These are phyloP conservation scores for Flexamia atlantica DNA, from an alignment of 2,888 invertebrate species.

Conservation along the genomic window DNA sequence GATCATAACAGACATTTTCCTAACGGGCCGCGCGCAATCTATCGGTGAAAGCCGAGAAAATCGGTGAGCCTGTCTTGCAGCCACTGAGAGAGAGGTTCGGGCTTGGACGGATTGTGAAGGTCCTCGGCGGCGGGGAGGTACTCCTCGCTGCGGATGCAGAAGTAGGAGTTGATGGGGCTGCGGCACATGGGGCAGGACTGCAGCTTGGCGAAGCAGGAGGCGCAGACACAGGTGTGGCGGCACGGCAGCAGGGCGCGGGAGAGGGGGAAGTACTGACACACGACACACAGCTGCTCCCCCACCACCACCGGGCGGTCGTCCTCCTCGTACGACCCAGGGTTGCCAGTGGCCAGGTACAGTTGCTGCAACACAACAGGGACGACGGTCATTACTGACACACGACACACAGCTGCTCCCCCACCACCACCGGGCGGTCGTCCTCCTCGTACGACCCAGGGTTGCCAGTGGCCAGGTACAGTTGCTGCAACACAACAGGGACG, in stretches of 20 bases:
- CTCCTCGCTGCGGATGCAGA: conserved; percentile 88
- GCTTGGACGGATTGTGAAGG: conserved; percentile 73
- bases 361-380: conserved; percentile 81
- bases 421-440: conserved; percentile 70
- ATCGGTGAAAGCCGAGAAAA: conserved; percentile 84
- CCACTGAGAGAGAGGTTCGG: conserved; percentile 74
- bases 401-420: conserved; percentile 84
- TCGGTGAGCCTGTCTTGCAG: conserved; percentile 84
- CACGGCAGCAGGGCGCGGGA: conserved; percentile 90
- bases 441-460: conserved; percentile 79
- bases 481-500: conserved; percentile 81
- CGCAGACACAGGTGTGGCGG: conserved; percentile 91
- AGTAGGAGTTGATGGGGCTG: conserved; percentile 89
- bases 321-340: conserved; percentile 78
- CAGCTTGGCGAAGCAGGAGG: conserved; percentile 87
- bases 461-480: conserved; percentile 86
- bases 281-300: conserved; percentile 85
- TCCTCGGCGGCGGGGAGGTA: conserved; percentile 79
- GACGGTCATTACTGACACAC: conserved; percentile 90
- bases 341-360: conserved; percentile 86
- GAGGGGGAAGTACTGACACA: conserved; percentile 88
- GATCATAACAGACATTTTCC: neutral
- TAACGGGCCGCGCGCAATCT: neutral
- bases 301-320: conserved; percentile 70
- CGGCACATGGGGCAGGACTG: conserved; percentile 94